phyloP scores from a whole-genome alignment of 1,140 invertebrate genomes.

The Glossosoma conforme region DNA sequence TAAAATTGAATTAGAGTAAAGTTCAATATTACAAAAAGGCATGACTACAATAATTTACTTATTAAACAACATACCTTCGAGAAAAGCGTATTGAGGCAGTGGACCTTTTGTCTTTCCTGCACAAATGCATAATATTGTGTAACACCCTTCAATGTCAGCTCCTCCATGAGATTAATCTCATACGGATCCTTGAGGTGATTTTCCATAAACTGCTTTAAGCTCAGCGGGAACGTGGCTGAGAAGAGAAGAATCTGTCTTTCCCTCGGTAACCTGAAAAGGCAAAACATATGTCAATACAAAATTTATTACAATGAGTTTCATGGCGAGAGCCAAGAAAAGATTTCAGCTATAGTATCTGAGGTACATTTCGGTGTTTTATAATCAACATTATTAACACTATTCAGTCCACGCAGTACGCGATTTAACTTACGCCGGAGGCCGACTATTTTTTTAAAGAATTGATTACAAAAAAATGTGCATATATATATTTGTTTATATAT shows the following conservation, averaged over 20 bases:
- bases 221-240: constrained; percentile 98
- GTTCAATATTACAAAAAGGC: neutral
- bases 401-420: too few relatives aligned
- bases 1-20: neutral
- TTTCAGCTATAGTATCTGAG: too few relatives aligned
- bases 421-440: too few relatives aligned
- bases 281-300: neutral
- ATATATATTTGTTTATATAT: too few relatives aligned
- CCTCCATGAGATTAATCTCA: constrained; percentile 99
- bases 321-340: too few relatives aligned
- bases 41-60: too few relatives aligned
- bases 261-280: constrained; percentile 67
- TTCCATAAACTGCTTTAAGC: constrained; percentile 99
- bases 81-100: constrained; percentile 99
- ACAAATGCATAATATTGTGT: constrained; percentile 99
- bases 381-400: too few relatives aligned
- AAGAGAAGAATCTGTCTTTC: constrained; percentile 97
- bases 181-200: constrained; percentile 96
- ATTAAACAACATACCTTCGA: constrained; percentile 80
- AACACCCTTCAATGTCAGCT: constrained; percentile 97
- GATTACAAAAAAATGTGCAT: too few relatives aligned
- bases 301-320: too few relatives aligned
- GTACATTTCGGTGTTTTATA: too few relatives aligned
- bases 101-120: constrained; percentile 99
- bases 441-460: too few relatives aligned